Conservation (phyloP, 2,113 vertebrate species). For the Python bivittatus region DNA sequence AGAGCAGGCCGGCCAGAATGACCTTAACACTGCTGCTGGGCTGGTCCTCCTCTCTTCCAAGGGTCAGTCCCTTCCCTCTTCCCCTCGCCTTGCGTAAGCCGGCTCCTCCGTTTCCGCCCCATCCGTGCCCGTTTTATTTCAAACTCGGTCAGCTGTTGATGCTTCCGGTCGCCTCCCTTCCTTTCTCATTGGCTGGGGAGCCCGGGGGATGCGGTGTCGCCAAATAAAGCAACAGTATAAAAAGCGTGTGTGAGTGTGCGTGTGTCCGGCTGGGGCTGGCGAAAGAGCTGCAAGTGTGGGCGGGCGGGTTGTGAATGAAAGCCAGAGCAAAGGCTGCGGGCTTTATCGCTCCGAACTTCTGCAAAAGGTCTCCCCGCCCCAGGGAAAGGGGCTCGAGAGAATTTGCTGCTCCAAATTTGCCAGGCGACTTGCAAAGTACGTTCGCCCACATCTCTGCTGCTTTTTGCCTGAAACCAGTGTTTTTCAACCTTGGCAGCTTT, state of each 20-base stretch:
- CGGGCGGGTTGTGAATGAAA: background rate
- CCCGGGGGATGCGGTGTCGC: background rate
- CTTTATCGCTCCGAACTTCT: background rate
- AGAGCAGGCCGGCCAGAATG: background rate
- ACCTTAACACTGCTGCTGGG: background rate
- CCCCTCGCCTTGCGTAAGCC: background rate
- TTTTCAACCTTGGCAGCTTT: too few relatives aligned
- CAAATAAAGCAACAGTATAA: background rate
- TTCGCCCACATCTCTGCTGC: background rate
- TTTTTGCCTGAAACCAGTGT: background rate
- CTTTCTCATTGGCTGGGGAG: background rate
- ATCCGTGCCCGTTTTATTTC: background rate
- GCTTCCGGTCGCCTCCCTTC: background rate
- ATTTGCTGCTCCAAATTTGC: background rate
- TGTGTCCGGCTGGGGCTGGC: background rate
- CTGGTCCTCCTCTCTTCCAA: background rate
- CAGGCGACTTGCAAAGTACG: background rate
- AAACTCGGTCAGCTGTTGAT: fast-evolving
- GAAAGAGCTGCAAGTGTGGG: background rate
- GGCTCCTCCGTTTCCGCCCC: background rate
- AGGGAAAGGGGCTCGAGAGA: background rate
- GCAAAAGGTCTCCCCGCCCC: background rate
- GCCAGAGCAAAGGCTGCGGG: too few relatives aligned
- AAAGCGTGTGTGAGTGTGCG: background rate
- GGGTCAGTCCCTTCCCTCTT: too few relatives aligned